A percentile compares a stretch with the other conserved stretches of the same genome.
Evolutionary conservation across 2,113 vertebrate genomes (phyloP).

Genomic region (Andinoacara biseriatus): DNA sequence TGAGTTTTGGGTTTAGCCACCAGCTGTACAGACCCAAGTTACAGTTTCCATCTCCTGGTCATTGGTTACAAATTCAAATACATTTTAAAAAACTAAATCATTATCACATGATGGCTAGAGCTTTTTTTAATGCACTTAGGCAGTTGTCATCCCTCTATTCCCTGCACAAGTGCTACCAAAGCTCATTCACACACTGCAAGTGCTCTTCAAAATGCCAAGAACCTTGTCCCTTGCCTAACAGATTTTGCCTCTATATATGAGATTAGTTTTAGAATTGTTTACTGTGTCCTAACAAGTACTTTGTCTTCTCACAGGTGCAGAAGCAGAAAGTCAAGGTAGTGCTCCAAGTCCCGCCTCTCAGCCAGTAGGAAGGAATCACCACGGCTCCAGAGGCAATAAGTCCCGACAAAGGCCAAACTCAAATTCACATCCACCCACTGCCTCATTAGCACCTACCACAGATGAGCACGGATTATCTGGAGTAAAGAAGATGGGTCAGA

Average conservation of each 20-base stretch:
- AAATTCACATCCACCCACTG: conserved; percentile 66
- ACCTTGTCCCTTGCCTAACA: background rate
- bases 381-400: conserved; percentile 77
- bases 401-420: conserved; percentile 70
- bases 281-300: background rate
- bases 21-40: background rate
- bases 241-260: background rate
- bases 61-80: background rate
- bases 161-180: background rate
- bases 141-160: background rate
- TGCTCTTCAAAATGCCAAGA: background rate
- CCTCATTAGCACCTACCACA: conserved; percentile 40
- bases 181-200: background rate
- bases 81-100: background rate
- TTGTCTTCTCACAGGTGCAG: conserved; percentile 72
- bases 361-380: conserved; percentile 69
- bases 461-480: conserved; percentile 78
- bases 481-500: conserved; percentile 88
- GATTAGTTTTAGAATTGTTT: background rate
- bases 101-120: background rate
- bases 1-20: background rate
- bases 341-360: conserved; percentile 73
- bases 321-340: conserved; percentile 78
- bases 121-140: background rate
- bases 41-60: background rate